These are phyloP conservation scores for Danio jaintianensis DNA, from an alignment of 2,797 vertebrate genomes.

Conservation along the genomic window DNA sequence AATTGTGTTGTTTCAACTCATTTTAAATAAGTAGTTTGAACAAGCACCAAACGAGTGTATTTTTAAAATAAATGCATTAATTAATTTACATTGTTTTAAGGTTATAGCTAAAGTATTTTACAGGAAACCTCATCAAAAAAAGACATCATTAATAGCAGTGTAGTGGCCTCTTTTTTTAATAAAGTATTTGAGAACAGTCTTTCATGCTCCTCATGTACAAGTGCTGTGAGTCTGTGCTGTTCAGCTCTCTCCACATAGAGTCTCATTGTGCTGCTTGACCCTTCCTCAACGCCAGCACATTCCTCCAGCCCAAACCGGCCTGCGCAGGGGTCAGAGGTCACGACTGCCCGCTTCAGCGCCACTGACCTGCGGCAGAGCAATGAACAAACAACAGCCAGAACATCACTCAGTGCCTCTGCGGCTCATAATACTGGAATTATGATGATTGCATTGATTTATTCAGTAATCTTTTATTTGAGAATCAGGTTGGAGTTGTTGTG, in stretches of 20 bases:
- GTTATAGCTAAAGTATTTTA: not conserved
- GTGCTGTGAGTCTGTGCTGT: constrained; percentile 22
- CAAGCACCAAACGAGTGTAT: no score
- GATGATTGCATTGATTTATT: constrained; percentile 66
- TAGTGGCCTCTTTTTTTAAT: not conserved
- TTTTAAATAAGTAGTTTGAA: no score
- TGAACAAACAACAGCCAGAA: constrained; percentile 66
- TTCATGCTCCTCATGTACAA: not conserved
- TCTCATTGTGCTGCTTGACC: constrained; percentile 44
- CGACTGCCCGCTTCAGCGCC: constrained; percentile 64
- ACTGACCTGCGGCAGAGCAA: constrained; percentile 71
- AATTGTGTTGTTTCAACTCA: no score
- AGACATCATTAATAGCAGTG: not conserved
- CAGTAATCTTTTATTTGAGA: not conserved
- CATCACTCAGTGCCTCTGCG: not conserved
- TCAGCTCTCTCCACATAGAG: constrained; percentile 24
- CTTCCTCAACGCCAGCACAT: constrained; percentile 46
- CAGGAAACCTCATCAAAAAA: not conserved
- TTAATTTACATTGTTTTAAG: not conserved
- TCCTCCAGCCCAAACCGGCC: constrained; percentile 45
- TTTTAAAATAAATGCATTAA: not conserved
- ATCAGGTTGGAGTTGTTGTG: constrained; percentile 20
- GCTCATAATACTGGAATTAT: constrained; percentile 3
- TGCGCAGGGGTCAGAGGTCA: constrained; percentile 64
- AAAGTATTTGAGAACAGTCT: constrained; percentile 1